Conservation (phyloP, 2,797 vertebrate species). For the Echeneis naucrates region DNA sequence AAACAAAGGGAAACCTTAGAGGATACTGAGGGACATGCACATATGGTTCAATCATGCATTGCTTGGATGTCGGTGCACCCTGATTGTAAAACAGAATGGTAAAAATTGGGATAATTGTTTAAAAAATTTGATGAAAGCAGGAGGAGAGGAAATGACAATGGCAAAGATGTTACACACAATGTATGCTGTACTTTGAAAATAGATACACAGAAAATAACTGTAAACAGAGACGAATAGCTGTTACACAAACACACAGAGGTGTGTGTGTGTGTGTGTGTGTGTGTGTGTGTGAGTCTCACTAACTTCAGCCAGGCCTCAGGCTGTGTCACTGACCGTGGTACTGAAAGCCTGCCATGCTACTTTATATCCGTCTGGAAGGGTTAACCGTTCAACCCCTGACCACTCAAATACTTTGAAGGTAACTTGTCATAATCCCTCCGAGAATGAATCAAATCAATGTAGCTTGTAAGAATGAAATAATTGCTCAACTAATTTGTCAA, state of each 20-base stretch:
- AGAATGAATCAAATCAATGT: background rate
- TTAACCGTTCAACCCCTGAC: conserved; percentile 11
- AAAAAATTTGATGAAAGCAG: conserved; percentile 11
- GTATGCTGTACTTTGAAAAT: background rate
- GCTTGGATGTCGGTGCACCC: conserved; percentile 37
- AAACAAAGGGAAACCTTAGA: conserved; percentile 74
- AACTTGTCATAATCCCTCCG: background rate
- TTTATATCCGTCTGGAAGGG: background rate
- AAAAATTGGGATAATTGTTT: conserved; percentile 10
- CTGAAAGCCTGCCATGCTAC: conserved; percentile 47
- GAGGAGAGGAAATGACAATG: background rate
- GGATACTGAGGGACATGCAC: conserved; percentile 54
- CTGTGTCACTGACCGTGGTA: conserved; percentile 65
- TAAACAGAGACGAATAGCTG: background rate
- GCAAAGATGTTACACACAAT: conserved; percentile 3
- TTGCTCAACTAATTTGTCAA: too few species aligned
- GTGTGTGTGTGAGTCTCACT: too few species aligned
- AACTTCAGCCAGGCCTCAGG: background rate
- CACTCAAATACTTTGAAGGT: conserved; percentile 8
- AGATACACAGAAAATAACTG: background rate
- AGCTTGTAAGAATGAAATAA: background rate
- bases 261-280: conserved; percentile 1
- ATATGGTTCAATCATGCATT: conserved; percentile 64
- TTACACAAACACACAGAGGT: background rate
- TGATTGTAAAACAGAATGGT: conserved; percentile 37